Evolutionary conservation across 2,113 vertebrate species (phyloP).

Genomic region (Takifugu bimaculatus): DNA sequence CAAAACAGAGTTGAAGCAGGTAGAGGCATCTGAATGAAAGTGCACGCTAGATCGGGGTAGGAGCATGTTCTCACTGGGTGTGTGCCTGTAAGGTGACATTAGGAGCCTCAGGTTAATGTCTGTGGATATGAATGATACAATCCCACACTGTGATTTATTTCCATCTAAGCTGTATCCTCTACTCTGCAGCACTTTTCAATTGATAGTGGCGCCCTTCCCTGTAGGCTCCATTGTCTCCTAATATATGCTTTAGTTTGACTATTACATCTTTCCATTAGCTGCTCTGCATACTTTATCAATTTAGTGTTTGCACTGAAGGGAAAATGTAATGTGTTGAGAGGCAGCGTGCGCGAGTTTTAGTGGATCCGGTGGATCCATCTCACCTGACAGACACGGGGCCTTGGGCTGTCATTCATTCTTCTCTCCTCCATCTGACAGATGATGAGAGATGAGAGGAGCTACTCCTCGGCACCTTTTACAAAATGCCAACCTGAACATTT

Average conservation of each 20-base stretch:
- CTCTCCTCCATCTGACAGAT: slow-evolving; percentile 50
- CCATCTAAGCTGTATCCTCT: slow-evolving; percentile 28
- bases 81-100: slow-evolving; percentile 14
- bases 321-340: slow-evolving; percentile 54
- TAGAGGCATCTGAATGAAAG: not conserved
- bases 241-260: slow-evolving; percentile 66
- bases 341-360: slow-evolving; percentile 51
- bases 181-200: slow-evolving; percentile 40
- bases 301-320: slow-evolving; percentile 66
- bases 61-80: slow-evolving; percentile 5
- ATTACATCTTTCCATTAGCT: slow-evolving; percentile 65
- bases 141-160: slow-evolving; percentile 50
- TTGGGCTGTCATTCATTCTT: slow-evolving; percentile 64
- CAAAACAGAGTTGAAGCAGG: not conserved
- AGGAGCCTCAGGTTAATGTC: slow-evolving; percentile 45
- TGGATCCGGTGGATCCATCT: slow-evolving; percentile 66
- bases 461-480: slow-evolving; percentile 58
- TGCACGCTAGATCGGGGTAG: slow-evolving; percentile 1
- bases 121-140: slow-evolving; percentile 52
- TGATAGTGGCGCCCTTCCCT: slow-evolving; percentile 43
- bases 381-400: slow-evolving; percentile 63
- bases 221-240: slow-evolving; percentile 50
- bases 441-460: slow-evolving; percentile 51
- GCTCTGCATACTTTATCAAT: slow-evolving; percentile 63
- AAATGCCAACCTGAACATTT: slow-evolving; percentile 63